Evolutionary conservation across 2,888 invertebrate species (phyloP).

Genomic region (Pterostichus niger): DNA sequence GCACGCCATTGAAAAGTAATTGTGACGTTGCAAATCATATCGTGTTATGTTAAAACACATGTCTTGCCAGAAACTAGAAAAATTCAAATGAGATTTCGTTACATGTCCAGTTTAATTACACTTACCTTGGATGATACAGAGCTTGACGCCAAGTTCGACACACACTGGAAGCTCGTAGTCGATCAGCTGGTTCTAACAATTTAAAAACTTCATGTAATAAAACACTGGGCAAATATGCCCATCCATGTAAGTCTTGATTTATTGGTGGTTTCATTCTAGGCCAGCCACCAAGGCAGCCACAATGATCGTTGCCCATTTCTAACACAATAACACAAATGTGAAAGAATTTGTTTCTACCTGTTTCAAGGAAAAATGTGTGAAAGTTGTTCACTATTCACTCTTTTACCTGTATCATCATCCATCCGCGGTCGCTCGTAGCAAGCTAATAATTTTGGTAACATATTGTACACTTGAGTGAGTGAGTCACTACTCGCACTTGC

Average conservation of each 20-base stretch:
- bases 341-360: conserved; percentile 36
- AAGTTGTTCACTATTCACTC: conserved; percentile 50
- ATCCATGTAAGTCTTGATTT: conserved; percentile 69
- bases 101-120: conserved; percentile 7
- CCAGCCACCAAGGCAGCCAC: conserved; percentile 73
- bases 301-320: conserved; percentile 75
- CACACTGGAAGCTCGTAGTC: conserved; percentile 75
- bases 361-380: conserved; percentile 63
- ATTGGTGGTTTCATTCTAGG: conserved; percentile 73
- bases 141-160: conserved; percentile 76
- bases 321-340: not conserved
- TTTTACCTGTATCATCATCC: conserved; percentile 58
- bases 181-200: conserved; percentile 73
- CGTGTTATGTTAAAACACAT: conserved; percentile 74
- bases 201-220: conserved; percentile 75
- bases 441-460: conserved; percentile 61
- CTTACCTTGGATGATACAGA: conserved; percentile 76
- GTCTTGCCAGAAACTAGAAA: conserved; percentile 75
- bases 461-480: conserved; percentile 39
- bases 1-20: conserved; percentile 73
- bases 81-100: conserved; percentile 20
- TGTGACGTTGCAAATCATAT: conserved; percentile 72
- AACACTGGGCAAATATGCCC: conserved; percentile 75
- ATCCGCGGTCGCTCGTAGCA: conserved; percentile 41
- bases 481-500: not conserved